Percentiles rank a stretch among this genome's conserved stretches.
These are phyloP conservation scores for Ceyx cyanopectus DNA, from an alignment of 2,113 vertebrate genomes.

Conservation along the genomic window DNA sequence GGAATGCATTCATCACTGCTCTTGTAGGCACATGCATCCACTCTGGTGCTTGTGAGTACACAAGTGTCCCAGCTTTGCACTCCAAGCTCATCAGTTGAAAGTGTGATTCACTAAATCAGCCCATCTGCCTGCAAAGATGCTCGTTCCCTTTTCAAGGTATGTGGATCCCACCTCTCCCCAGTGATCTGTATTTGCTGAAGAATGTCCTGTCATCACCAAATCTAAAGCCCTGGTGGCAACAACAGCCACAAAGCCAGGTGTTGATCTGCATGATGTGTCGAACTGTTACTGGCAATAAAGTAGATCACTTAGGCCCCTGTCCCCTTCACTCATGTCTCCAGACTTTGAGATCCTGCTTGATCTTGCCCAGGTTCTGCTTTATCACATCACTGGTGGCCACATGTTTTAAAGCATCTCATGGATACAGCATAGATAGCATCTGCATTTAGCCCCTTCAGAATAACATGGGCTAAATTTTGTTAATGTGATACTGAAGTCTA, in stretches of 20 bases:
- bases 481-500: accelerated
- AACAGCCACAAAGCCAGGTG: neutral
- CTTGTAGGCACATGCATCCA: neutral
- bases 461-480: neutral
- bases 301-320: neutral
- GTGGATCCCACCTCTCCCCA: neutral
- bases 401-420: neutral
- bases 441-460: neutral
- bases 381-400: neutral
- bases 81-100: neutral
- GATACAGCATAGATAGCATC: neutral
- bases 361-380: neutral
- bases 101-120: neutral
- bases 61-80: neutral
- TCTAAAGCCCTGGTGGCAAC: neutral
- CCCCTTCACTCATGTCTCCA: neutral
- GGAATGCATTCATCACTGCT: neutral
- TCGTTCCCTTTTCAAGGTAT: neutral
- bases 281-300: neutral
- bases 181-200: neutral
- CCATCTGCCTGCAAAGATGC: neutral
- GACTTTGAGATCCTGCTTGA: neutral
- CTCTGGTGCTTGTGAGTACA: neutral
- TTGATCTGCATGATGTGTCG: neutral
- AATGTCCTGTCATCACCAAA: neutral